These are phyloP conservation scores for Forbesichthys agassizii DNA, from an alignment of 2,113 vertebrate genomes.

Conservation along the genomic window DNA sequence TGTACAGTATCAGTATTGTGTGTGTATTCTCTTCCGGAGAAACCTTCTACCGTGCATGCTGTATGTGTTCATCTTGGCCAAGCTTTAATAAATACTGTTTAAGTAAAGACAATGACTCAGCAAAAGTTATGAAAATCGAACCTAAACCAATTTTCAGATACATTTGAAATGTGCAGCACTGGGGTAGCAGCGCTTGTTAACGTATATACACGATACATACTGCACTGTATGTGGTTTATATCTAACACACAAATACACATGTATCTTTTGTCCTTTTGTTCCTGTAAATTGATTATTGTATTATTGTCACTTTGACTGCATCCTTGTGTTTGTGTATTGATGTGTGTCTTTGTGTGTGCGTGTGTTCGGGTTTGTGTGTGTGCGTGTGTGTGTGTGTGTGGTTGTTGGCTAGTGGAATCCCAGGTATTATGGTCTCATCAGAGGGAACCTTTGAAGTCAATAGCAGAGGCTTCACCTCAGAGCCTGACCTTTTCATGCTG, in stretches of 20 bases:
- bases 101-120: no score
- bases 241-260: not conserved
- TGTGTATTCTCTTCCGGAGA: no score
- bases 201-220: no score
- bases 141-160: no score
- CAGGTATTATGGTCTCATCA: conserved; percentile 58
- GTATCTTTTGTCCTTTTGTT: conserved; percentile 11
- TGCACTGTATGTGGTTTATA: no score
- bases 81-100: no score
- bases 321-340: conserved; percentile 16
- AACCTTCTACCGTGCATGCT: no score
- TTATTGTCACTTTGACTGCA: conserved; percentile 26
- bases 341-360: conserved; percentile 19
- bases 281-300: conserved; percentile 16
- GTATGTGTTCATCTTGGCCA: no score
- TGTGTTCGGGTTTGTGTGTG: conserved; percentile 1
- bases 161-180: no score
- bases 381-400: conserved; percentile 8
- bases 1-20: no score
- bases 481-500: conserved; percentile 67
- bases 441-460: conserved; percentile 64
- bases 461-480: conserved; percentile 64
- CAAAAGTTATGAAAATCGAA: no score
- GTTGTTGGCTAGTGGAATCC: conserved; percentile 28
- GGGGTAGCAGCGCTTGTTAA: no score